These are phyloP conservation scores for Drosophila sechellia DNA, from an alignment of 1,140 invertebrate genomes.

Conservation along the genomic window DNA sequence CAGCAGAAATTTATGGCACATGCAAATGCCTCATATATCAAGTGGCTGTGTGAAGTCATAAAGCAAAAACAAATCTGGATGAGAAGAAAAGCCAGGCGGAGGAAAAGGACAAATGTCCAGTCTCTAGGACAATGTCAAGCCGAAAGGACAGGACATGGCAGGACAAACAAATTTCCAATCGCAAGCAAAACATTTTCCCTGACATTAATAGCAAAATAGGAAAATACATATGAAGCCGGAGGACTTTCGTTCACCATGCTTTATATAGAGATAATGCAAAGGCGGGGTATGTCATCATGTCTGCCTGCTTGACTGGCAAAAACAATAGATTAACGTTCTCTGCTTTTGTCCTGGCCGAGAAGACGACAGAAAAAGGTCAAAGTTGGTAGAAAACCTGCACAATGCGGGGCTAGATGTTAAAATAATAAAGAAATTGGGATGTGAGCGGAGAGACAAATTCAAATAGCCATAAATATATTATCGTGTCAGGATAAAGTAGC, in stretches of 20 bases:
- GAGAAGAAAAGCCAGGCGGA: background rate
- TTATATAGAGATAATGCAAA: constrained; percentile 62
- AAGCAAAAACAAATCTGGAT: constrained; percentile 34
- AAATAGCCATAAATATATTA: constrained; percentile 47
- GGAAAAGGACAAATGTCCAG: constrained; percentile 39
- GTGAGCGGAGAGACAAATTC: constrained; percentile 42
- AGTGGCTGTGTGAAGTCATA: constrained; percentile 69
- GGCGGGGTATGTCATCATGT: constrained; percentile 50
- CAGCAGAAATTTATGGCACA: constrained; percentile 74
- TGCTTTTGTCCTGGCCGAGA: constrained; percentile 44
- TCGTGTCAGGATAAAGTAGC: constrained; percentile 10
- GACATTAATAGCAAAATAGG: constrained; percentile 74
- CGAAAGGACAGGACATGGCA: constrained; percentile 41
- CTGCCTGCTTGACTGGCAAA: constrained; percentile 62
- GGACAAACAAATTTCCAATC: constrained; percentile 80
- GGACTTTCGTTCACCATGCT: constrained; percentile 17
- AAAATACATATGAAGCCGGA: constrained; percentile 26
- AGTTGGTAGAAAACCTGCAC: constrained; percentile 18
- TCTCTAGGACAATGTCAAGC: constrained; percentile 38
- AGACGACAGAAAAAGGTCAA: constrained; percentile 45
- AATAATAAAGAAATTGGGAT: constrained; percentile 55
- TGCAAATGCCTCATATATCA: constrained; percentile 82
- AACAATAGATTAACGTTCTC: constrained; percentile 75
- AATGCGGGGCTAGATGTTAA: constrained; percentile 13
- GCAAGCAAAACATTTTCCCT: constrained; percentile 73